A percentile compares a stretch with the other conserved stretches of the same genome.
Conservation (phyloP, 1,140 invertebrate species). For the Meloidogyne floridensis region DNA sequence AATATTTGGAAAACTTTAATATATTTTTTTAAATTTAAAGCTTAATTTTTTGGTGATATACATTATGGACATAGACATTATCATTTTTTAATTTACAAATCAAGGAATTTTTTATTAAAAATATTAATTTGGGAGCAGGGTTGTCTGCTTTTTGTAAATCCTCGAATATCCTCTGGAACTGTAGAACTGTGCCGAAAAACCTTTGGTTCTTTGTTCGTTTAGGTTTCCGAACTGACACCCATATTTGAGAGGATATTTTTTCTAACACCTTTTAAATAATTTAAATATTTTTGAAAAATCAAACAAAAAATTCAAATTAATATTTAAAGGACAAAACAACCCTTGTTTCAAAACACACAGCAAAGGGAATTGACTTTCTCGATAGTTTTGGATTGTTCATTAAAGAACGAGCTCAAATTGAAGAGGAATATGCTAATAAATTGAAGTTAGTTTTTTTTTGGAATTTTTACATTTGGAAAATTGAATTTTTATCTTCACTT, state of each 20-base stretch:
- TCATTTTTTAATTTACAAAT: too few species aligned
- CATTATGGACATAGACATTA: too few species aligned
- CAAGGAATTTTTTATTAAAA: not conserved
- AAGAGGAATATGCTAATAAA: conserved; percentile 92
- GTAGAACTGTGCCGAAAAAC: too few species aligned
- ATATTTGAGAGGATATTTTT: not conserved
- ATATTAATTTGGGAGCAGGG: not conserved
- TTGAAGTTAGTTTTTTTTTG: conserved; percentile 75
- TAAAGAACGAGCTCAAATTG: conserved; percentile 87
- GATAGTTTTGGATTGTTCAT: conserved; percentile 92
- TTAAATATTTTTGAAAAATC: conserved; percentile 7
- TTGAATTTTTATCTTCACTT: too few species aligned
- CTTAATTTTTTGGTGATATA: too few species aligned
- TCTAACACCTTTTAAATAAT: not conserved
- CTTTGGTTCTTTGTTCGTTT: too few species aligned
- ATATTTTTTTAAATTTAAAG: conserved; percentile 8
- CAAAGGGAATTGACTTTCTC: conserved; percentile 95
- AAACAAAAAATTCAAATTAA: not conserved
- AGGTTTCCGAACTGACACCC: too few species aligned
- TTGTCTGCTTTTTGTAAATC: too few species aligned
- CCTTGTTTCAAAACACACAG: conserved; percentile 87
- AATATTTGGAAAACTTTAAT: not conserved
- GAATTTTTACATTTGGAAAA: too few species aligned
- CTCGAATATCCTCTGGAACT: too few species aligned
- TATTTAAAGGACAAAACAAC: conserved; percentile 89